Base-by-base conservation (phyloP, 2,888 invertebrate genomes). In the Drosophila trichaetosa region DNA sequence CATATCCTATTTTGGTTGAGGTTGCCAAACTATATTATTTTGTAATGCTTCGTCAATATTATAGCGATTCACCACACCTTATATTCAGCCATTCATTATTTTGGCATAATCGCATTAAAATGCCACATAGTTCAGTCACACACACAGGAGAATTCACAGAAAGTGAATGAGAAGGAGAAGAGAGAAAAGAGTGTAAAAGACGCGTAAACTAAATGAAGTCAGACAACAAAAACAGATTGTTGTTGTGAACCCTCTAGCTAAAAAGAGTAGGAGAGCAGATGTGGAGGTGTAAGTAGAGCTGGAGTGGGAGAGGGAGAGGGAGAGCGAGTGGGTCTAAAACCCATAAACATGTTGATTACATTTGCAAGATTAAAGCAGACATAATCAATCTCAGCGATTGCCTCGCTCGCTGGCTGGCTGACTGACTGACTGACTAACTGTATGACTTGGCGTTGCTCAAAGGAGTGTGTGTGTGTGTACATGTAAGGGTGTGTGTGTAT, bases 341-440 rank as follows among this genome's bases (percentile, higher is more conserved):
- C 67, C 61, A 75, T 72, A 75, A 73, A 72, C 79, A 77, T 74
- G 80, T 78, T 82, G 87, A 87, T 82, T 78, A 80, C 83, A 80
- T 78, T 87, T 76, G 63, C 74, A 80, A 80, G 78, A 85, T 85
- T 85, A 78, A 79, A 82, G 82, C 73, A 83, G 87, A 75, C 80
- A 79, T 78, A 87, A 86, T 86, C 87, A 87, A 89, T 86, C 85
- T 86, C 74, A 49, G 60, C 77, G 76, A 83, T 83, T 86, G 81
- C 81, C 83, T 68, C 57, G 71, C 67, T 69, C 54, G 59, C 59
- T 74, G 62, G 69, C 56, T 65, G 66, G 69, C 59, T 65, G 66
- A 66, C 57, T 64, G 58, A 65, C 64, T 64, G 63, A 73, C 52
- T 63, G 66, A 60, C 40, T 76, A 52, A 66, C 42, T 73, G 68